phyloP scores from a whole-genome alignment of 2,888 invertebrate genomes.

The Nomada lathburiana region DNA sequence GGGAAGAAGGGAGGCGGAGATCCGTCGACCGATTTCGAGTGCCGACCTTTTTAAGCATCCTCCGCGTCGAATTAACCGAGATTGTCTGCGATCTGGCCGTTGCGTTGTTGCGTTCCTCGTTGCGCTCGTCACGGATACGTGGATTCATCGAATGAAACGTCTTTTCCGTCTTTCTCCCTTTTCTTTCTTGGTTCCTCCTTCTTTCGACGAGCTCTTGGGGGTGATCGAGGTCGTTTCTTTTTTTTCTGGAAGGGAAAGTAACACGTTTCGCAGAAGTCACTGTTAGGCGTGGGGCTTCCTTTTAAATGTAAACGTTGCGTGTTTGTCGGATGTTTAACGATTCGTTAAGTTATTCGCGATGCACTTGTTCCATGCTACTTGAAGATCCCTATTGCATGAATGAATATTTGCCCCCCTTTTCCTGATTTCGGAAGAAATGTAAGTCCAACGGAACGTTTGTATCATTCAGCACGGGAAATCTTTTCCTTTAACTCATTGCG shows the following conservation, averaged over 20 bases:
- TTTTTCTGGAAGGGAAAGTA: not conserved
- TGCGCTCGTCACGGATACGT: slow-evolving; percentile 20
- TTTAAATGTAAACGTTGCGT: no score
- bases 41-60: not conserved
- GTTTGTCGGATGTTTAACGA: no score
- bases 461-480: no score
- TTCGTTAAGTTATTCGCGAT: no score
- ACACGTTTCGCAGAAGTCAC: not conserved
- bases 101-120: slow-evolving; percentile 1
- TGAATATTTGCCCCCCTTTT: no score
- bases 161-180: not conserved
- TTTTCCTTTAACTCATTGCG: no score
- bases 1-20: slow-evolving; percentile 11
- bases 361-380: no score
- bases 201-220: not conserved
- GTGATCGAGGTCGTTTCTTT: not conserved
- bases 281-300: not conserved
- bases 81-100: slow-evolving; percentile 27
- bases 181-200: not conserved
- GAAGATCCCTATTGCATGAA: no score
- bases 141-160: slow-evolving; percentile 20
- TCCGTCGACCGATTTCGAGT: slow-evolving; percentile 26
- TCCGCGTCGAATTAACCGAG: slow-evolving; percentile 17
- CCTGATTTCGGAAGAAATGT: no score
- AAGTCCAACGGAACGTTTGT: no score